A percentile compares a stretch with the other conserved stretches of the same genome.
phyloP scores from a whole-genome alignment of 2,113 vertebrate species.

The Sminthopsis crassicaudata region DNA sequence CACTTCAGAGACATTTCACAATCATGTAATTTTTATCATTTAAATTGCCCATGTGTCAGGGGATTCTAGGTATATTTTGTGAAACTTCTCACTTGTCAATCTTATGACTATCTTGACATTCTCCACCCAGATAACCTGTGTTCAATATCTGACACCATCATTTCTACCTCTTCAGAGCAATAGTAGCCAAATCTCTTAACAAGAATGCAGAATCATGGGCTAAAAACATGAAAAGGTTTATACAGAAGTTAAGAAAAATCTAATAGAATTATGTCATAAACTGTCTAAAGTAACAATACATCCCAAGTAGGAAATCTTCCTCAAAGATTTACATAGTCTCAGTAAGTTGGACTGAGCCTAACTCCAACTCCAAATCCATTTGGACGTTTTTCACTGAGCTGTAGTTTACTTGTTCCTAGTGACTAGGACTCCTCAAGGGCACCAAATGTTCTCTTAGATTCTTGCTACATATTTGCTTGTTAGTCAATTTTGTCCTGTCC shows the following conservation, averaged over 20 bases:
- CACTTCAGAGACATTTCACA: background rate
- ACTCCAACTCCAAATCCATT: background rate
- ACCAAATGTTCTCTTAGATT: background rate
- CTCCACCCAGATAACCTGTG: background rate
- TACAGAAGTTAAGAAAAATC: background rate
- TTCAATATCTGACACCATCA: background rate
- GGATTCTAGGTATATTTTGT: background rate
- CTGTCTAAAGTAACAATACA: too few species aligned
- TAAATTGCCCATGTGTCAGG: background rate
- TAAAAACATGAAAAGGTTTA: background rate
- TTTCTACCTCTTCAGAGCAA: background rate
- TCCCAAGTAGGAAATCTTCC: background rate
- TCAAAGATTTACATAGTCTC: background rate
- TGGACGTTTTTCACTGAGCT: background rate
- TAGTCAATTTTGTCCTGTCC: background rate
- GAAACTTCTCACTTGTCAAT: background rate
- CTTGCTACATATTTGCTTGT: background rate
- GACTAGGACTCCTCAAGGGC: background rate
- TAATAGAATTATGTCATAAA: background rate
- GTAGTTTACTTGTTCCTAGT: background rate
- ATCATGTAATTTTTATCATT: background rate
- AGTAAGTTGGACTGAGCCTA: background rate
- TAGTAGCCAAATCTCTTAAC: background rate
- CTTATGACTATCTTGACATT: background rate
- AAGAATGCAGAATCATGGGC: background rate